These are phyloP conservation scores for Chaetodon trifasciatus DNA, from an alignment of 2,797 vertebrate species.

Conservation along the genomic window DNA sequence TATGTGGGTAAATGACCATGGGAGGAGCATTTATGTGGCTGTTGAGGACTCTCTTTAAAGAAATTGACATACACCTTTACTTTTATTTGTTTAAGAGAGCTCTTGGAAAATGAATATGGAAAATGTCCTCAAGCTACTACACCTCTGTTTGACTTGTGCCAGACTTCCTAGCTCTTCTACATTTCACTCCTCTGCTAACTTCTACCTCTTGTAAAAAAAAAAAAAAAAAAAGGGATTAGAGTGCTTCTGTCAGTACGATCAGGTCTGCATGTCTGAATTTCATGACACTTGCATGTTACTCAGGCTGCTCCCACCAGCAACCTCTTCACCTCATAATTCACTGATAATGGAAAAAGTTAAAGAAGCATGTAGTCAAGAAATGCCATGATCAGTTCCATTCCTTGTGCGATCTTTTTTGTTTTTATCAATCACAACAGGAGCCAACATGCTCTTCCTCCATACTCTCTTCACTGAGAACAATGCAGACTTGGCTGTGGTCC, in stretches of 20 bases:
- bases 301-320: background rate
- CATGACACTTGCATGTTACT: slow-evolving; percentile 14
- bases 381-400: slow-evolving; percentile 40
- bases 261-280: slow-evolving; percentile 29
- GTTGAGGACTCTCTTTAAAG: slow-evolving; percentile 13
- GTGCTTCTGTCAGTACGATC: slow-evolving; percentile 16
- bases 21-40: slow-evolving; percentile 37
- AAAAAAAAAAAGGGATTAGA: slow-evolving; percentile 17
- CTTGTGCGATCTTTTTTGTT: slow-evolving; percentile 39
- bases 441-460: slow-evolving; percentile 57
- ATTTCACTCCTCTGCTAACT: slow-evolving; percentile 22
- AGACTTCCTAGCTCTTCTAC: slow-evolving; percentile 36
- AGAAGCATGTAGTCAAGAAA: slow-evolving; percentile 7
- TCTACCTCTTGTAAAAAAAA: slow-evolving; percentile 32
- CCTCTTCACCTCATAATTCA: slow-evolving; percentile 15
- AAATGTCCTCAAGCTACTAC: slow-evolving; percentile 54
- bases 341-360: background rate
- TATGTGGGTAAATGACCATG: slow-evolving; percentile 23
- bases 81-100: slow-evolving; percentile 46
- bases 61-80: slow-evolving; percentile 33
- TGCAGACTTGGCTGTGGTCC: slow-evolving; percentile 58
- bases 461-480: slow-evolving; percentile 54
- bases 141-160: slow-evolving; percentile 58
- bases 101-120: slow-evolving; percentile 21
- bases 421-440: slow-evolving; percentile 61